Conservation (phyloP, 2,888 invertebrate genomes). For the Torymus auratus region DNA sequence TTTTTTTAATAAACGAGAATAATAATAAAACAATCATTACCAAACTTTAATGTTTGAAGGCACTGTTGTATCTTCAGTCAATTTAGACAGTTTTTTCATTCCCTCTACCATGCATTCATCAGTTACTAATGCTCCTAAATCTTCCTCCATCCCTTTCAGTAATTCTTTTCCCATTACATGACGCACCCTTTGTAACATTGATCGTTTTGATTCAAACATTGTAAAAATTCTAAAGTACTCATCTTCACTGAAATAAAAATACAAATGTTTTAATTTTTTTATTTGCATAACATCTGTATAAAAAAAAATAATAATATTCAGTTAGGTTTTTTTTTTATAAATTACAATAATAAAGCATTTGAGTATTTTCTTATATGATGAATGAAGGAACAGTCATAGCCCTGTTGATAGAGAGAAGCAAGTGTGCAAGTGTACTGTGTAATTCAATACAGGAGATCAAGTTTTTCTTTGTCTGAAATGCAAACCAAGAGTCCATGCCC, state of each 20-base stretch:
- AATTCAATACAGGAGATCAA: constrained; percentile 65
- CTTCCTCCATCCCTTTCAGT: constrained; percentile 62
- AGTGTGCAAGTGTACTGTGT: constrained; percentile 53
- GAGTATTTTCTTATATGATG: constrained; percentile 12
- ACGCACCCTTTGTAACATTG: constrained; percentile 62
- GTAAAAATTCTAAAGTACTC: constrained; percentile 66
- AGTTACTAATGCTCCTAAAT: constrained; percentile 63
- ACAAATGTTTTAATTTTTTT: too few species aligned
- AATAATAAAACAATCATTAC: constrained; percentile 57
- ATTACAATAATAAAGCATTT: neutral
- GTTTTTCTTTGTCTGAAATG: constrained; percentile 67
- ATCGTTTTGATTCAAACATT: constrained; percentile 62
- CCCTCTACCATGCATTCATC: constrained; percentile 65
- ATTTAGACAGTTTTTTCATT: constrained; percentile 62
- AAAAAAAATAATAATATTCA: neutral
- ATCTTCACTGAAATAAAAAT: constrained; percentile 63
- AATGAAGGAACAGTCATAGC: neutral
- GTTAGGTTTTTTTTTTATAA: neutral
- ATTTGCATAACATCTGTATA: neutral
- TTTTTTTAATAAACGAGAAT: constrained; percentile 13
- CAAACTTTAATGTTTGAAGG: constrained; percentile 63
- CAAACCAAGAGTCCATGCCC: constrained; percentile 63
- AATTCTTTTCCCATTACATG: constrained; percentile 65
- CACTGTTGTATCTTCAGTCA: constrained; percentile 61
- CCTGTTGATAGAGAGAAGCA: constrained; percentile 46